Evolutionary conservation across 1,140 invertebrate genomes (phyloP), one percentile per base, ranked within the genome.

Genomic region (Brachionus plicatilis): DNA sequence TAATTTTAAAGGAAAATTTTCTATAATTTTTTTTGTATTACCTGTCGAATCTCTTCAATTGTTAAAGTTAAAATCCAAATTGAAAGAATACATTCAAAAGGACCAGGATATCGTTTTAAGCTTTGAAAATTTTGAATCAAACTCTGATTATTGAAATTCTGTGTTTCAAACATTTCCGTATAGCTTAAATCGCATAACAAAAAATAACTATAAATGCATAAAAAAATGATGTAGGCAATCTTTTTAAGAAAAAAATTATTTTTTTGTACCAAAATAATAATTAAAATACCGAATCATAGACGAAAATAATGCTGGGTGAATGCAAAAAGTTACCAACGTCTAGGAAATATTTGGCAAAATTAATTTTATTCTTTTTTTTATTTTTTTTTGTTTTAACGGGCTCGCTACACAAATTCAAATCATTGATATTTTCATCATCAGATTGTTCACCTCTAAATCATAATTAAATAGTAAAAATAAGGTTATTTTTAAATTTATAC

Each of bases 41-140:
- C 85, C 24, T 86, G 85, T 75, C 80, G 56, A 29, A 86, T 33
- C 79, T 86, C 85, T 83, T 86, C 85, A 65, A 85, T 8, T 12
- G 85, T 41, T n/a, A 86, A 66, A 20, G 85, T 53, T 24, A 66
- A 41, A 37, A 84, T 72, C 85, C 83, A 86, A 43, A 75, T 17
- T 20, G 17, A 50, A 8, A 86, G n/a, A 17, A 86, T 12, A 20
- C 27, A 80, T 45, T 86, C 85, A 47, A 24, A 24, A 11, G 41
- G n/a, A 70, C 66, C 66, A 33, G 66, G 66, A 41, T 33, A 70
- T 37, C 7, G 27, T 33, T 70, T 70, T 70, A 33, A 33, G 29
- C 14, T 66, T 11, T 66, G 4, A 66, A 66, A 29, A 27, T 70
- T 33, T 70, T 29, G 8, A 41, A n/a, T 29, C 1, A n/a, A 70